Percentiles rank a stretch among this genome's conserved stretches.
Evolutionary conservation across 2,888 invertebrate species (phyloP).

Genomic region (Scaptomyza flava): DNA sequence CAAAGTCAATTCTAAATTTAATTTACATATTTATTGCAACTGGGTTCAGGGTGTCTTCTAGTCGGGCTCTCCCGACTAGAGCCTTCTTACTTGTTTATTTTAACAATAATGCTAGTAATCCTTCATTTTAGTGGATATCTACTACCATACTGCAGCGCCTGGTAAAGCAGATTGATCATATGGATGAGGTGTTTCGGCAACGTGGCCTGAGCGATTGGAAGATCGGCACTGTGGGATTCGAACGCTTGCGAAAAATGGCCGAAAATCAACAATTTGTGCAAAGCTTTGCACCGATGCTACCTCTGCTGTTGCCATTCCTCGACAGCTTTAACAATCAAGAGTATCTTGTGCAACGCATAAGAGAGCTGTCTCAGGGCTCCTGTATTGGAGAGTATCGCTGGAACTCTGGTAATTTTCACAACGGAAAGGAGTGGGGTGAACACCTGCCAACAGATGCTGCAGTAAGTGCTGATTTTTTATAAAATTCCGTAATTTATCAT

Average conservation of each 20-base stretch:
- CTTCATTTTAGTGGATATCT: slow-evolving; percentile 90
- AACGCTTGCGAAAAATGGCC: slow-evolving; percentile 90
- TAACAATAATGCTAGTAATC: neutral
- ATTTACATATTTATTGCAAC: too few species aligned
- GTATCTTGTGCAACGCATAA: slow-evolving; percentile 92
- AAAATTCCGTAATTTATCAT: neutral
- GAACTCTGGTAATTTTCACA: slow-evolving; percentile 91
- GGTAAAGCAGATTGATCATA: slow-evolving; percentile 89
- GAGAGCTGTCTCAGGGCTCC: slow-evolving; percentile 91
- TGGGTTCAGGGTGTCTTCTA: too few species aligned
- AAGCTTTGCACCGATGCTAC: slow-evolving; percentile 82
- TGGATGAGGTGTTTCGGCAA: slow-evolving; percentile 89
- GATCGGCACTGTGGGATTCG: slow-evolving; percentile 89
- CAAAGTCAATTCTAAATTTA: too few species aligned
- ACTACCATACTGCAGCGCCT: slow-evolving; percentile 92
- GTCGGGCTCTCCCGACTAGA: too few species aligned
- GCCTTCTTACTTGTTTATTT: too few species aligned
- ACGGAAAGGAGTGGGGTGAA: slow-evolving; percentile 92
- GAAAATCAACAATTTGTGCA: slow-evolving; percentile 85
- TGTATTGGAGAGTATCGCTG: slow-evolving; percentile 95
- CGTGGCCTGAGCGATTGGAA: slow-evolving; percentile 89
- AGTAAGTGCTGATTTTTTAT: slow-evolving; percentile 84
- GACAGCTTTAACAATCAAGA: slow-evolving; percentile 93
- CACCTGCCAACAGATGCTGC: slow-evolving; percentile 94
- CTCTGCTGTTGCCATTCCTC: slow-evolving; percentile 90